phyloP scores from a whole-genome alignment of 92 coral and sea anemone genomes.

The Parazoanthus darwini region DNA sequence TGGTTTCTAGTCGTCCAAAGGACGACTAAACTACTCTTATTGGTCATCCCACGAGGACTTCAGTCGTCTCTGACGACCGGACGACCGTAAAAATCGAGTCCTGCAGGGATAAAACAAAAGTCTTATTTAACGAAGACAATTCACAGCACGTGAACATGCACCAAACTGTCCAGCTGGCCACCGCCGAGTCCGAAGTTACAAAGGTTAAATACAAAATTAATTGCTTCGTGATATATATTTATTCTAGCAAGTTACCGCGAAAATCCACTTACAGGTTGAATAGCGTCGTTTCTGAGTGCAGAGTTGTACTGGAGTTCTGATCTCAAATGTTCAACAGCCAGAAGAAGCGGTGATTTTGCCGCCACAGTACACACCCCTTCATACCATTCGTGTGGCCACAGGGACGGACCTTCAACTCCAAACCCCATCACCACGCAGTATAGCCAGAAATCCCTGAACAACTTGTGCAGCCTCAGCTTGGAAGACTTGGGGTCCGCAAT shows the following conservation, averaged over 20 bases:
- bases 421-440: slow-evolving; percentile 99
- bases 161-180: too few relatives aligned
- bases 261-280: slow-evolving; percentile 80
- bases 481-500: slow-evolving; percentile 97
- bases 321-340: slow-evolving; percentile 88
- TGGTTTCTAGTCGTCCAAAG: too few relatives aligned
- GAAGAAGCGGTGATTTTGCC: slow-evolving; percentile 86
- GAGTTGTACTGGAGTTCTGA: slow-evolving; percentile 95
- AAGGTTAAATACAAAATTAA: too few relatives aligned
- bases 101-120: too few relatives aligned
- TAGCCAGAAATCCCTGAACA: slow-evolving; percentile 96
- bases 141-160: too few relatives aligned
- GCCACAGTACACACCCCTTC: slow-evolving; percentile 91
- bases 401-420: slow-evolving; percentile 86
- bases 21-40: too few relatives aligned
- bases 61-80: too few relatives aligned
- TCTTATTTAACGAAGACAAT: too few relatives aligned
- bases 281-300: slow-evolving; percentile 91
- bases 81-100: too few relatives aligned
- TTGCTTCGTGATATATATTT: neutral
- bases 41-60: too few relatives aligned
- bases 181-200: too few relatives aligned
- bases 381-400: slow-evolving; percentile 97
- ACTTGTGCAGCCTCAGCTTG: slow-evolving; percentile 89
- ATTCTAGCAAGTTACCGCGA: neutral